Evolutionary conservation across 1,140 invertebrate species (phyloP).

Genomic region (Carposina sasakii): DNA sequence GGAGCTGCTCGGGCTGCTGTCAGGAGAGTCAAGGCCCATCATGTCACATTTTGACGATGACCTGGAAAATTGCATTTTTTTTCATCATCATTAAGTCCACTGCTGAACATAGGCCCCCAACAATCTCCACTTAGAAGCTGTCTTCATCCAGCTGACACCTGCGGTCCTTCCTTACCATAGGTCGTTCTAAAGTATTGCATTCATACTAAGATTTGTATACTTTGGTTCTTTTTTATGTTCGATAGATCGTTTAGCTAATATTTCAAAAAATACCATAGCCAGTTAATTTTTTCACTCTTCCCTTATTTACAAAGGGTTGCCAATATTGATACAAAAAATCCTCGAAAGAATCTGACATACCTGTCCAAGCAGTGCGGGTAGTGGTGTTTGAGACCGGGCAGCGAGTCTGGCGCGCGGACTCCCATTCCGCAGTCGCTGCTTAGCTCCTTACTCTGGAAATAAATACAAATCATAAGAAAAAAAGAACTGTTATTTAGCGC

Average conservation of each 20-base stretch:
- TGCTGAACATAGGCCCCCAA: no score
- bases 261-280: no score
- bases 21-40: slow-evolving; percentile 44
- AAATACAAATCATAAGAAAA: neutral
- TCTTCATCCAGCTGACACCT: no score
- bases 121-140: no score
- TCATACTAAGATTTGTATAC: neutral
- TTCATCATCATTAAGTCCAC: no score
- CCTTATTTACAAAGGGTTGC: neutral
- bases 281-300: neutral
- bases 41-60: slow-evolving; percentile 66
- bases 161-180: no score
- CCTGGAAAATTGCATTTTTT: slow-evolving; percentile 49
- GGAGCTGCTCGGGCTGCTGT: slow-evolving; percentile 81
- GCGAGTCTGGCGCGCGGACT: slow-evolving; percentile 58
- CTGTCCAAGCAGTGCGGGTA: slow-evolving; percentile 51
- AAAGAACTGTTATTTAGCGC: no score
- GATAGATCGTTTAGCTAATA: no score
- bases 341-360: no score
- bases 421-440: slow-evolving; percentile 48
- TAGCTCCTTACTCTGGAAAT: slow-evolving; percentile 66
- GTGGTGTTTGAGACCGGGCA: slow-evolving; percentile 59
- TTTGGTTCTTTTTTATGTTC: no score
- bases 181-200: no score
- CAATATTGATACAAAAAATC: neutral